Evolutionary conservation across 2,888 invertebrate species (phyloP).

Genomic region (Apomyelois bistriatella): DNA sequence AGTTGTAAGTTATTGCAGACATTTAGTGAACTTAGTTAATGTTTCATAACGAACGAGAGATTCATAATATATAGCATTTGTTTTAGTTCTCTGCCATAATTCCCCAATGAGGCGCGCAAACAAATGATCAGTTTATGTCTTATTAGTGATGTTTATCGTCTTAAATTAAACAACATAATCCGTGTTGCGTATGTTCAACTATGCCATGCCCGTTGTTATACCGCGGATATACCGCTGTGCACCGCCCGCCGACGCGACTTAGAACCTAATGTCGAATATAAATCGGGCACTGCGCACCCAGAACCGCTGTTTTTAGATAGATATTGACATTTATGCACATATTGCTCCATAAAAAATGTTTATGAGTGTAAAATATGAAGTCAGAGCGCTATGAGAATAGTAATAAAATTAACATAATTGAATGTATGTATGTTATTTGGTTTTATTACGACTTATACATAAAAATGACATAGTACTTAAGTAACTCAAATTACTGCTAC

Average conservation of each 20-base stretch:
- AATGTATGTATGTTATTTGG: constrained; percentile 60
- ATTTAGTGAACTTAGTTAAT: too few relatives aligned
- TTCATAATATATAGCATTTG: too few relatives aligned
- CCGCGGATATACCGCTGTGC: constrained; percentile 70
- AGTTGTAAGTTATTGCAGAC: too few relatives aligned
- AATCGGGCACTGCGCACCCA: constrained; percentile 50
- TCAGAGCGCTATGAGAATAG: constrained; percentile 63
- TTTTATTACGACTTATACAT: constrained; percentile 26
- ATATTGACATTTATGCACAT: constrained; percentile 79
- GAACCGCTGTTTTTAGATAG: constrained; percentile 45
- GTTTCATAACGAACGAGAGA: too few relatives aligned
- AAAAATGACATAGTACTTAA: background rate
- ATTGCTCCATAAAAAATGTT: constrained; percentile 79
- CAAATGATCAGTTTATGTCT: constrained; percentile 48
- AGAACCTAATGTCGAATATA: constrained; percentile 58
- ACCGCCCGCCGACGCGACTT: constrained; percentile 47
- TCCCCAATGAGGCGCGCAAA: constrained; percentile 19
- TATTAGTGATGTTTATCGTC: constrained; percentile 65
- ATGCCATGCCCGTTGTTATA: constrained; percentile 36
- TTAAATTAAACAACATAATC: constrained; percentile 70
- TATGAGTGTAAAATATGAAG: constrained; percentile 76
- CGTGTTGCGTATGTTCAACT: constrained; percentile 43
- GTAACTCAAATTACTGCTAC: background rate
- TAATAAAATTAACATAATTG: constrained; percentile 75
- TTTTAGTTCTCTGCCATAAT: too few relatives aligned